These are phyloP conservation scores for Hapalemur alaotrensis DNA, from an alignment of 2,797 vertebrate genomes.

Conservation along the genomic window DNA sequence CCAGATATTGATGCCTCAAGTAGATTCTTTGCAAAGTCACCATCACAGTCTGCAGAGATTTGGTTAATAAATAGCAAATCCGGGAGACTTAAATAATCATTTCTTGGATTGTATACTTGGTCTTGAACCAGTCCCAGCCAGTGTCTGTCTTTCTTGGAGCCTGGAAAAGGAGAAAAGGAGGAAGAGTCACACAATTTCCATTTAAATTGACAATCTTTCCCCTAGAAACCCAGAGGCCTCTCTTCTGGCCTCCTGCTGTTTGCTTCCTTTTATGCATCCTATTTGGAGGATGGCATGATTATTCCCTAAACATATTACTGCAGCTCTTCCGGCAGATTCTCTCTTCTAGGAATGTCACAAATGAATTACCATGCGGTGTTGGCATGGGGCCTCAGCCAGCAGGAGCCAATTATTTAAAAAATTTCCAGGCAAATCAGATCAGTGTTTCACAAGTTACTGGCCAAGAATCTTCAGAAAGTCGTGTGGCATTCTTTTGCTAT, in stretches of 20 bases:
- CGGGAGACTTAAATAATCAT: background rate
- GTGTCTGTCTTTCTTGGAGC: slow-evolving; percentile 27
- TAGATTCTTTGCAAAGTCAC: slow-evolving; percentile 30
- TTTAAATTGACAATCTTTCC: slow-evolving; percentile 67
- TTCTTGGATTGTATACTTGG: background rate
- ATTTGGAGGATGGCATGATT: slow-evolving; percentile 43
- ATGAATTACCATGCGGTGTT: slow-evolving; percentile 74
- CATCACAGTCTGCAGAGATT: background rate
- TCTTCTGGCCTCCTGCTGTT: slow-evolving; percentile 32
- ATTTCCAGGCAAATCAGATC: slow-evolving; percentile 73
- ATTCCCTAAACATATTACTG: slow-evolving; percentile 66
- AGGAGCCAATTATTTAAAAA: slow-evolving; percentile 79
- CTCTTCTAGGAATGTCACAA: slow-evolving; percentile 77
- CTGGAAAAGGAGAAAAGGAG: slow-evolving; percentile 21
- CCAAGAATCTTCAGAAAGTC: slow-evolving; percentile 70
- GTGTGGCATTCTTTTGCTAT: background rate
- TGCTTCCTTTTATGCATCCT: slow-evolving; percentile 53
- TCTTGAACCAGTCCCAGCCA: background rate
- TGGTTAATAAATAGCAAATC: background rate
- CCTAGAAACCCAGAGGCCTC: slow-evolving; percentile 54
- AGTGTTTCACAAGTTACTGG: slow-evolving; percentile 62
- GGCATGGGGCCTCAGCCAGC: slow-evolving; percentile 72
- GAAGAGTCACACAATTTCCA: slow-evolving; percentile 58
- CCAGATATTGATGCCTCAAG: background rate
- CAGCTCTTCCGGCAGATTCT: slow-evolving; percentile 59